Base-by-base conservation (phyloP, 2,113 vertebrate species). In the Eulemur rufifrons region DNA sequence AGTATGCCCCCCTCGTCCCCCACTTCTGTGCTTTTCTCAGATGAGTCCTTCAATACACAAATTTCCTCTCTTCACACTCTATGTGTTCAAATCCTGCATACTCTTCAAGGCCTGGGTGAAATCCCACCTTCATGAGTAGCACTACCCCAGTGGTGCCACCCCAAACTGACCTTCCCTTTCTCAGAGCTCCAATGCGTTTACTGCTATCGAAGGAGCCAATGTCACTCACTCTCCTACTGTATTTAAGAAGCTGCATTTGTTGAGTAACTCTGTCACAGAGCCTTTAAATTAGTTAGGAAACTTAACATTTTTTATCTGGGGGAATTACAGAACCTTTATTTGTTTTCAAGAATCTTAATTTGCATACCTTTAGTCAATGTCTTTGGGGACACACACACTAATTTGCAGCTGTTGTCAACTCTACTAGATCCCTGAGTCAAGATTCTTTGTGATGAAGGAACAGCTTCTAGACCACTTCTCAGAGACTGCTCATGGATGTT, bases 111-210 rank as follows among this genome's bases (percentile, higher is more conserved):
- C 6, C 29, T 0, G 0, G 4, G 29, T 47, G 27, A 32, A 76
- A 50, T 25, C 10, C 8, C 34, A 32, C 11, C 45, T 82, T 12
- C 6, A 6, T 23, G 7, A 82, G 45, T 23, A 4, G 9, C 5
- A 34, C 27, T 56, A 18, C 27, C 29, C n/a, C 1, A 1, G 39
- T 1, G 21, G 23, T 2, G 23, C 27, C 27, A 9, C 6, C 2
- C 8, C 23, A 47, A n/a, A 37, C 21, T 56, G 37, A 47, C 37
- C 2, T 91, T 27, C 4, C 14, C 64, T n/a, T 20, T n/a, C 23
- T 47, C 64, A 76, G 71, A 74, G 47, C 47, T 63, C 50, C 64
- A 8, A 27, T 0, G 0, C 4, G 37, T 1, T 52, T 29, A 9
- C 15, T 42, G 3, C 9, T 12, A 6, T 14, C 14, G 20, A 50